Percentiles rank a stretch among this genome's conserved stretches.
These are phyloP conservation scores for Theristicus caerulescens DNA, from an alignment of 2,113 vertebrate genomes.

Conservation along the genomic window DNA sequence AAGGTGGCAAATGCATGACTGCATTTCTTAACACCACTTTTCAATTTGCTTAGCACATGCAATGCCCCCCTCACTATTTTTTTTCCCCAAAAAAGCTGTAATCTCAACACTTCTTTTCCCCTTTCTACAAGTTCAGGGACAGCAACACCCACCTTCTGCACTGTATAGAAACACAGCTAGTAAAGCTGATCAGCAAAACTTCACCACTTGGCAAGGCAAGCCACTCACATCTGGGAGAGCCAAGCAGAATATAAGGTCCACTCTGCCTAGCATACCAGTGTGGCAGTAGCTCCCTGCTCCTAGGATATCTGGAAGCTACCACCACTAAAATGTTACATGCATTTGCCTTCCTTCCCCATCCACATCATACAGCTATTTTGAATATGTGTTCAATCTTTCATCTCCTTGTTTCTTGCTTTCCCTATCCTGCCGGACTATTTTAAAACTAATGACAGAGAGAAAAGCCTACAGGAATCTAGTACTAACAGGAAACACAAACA, in stretches of 20 bases:
- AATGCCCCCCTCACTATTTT: neutral
- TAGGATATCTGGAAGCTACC: neutral
- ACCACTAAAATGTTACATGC: neutral
- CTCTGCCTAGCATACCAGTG: neutral
- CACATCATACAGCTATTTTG: neutral
- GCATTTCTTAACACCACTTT: neutral
- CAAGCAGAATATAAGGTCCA: neutral
- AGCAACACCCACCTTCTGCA: neutral
- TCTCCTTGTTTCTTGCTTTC: neutral
- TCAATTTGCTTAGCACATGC: neutral
- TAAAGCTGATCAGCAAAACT: neutral
- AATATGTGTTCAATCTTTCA: neutral
- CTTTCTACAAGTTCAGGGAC: neutral
- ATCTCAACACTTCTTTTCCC: neutral
- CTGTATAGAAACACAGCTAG: neutral
- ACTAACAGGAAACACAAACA: neutral
- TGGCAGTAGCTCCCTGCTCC: neutral
- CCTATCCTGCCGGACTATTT: neutral
- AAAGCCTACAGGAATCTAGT: neutral
- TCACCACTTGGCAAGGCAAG: neutral
- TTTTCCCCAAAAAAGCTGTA: neutral
- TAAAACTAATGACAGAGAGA: neutral
- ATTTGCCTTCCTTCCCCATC: neutral
- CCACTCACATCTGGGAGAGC: neutral
- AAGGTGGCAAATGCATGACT: neutral